A percentile compares a stretch with the other conserved stretches of the same genome.
phyloP scores from a whole-genome alignment of 2,113 vertebrate species.

The Romanogobio albipinnatus region DNA sequence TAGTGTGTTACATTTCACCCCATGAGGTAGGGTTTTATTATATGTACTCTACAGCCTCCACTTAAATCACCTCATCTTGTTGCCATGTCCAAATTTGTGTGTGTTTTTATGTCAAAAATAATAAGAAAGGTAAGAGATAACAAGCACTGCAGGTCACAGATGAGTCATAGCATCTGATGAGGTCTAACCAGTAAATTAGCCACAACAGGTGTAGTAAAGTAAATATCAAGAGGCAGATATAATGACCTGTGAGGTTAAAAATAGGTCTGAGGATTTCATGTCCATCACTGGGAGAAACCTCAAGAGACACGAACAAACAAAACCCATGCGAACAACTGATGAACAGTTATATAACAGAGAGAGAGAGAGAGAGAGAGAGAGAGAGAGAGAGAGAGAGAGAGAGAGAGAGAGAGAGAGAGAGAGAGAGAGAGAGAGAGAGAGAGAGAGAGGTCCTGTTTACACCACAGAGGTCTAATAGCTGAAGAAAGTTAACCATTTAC shows the following conservation, averaged over 20 bases:
- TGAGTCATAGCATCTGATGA: slow-evolving; percentile 26
- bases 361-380: too few species aligned
- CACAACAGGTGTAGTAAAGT: neutral
- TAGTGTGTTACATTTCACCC: slow-evolving; percentile 3
- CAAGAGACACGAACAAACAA: neutral
- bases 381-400: too few species aligned
- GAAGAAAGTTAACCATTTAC: neutral
- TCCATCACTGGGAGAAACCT: neutral
- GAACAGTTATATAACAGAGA: neutral
- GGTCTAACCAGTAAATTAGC: slow-evolving; percentile 3
- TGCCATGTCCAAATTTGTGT: slow-evolving; percentile 23
- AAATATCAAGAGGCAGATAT: slow-evolving; percentile 2
- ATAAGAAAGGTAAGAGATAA: neutral
- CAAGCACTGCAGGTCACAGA: slow-evolving; percentile 10
- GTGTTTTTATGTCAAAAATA: neutral
- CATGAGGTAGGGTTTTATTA: neutral
- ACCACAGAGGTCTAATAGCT: neutral
- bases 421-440: neutral
- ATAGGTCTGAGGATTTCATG: slow-evolving; percentile 3
- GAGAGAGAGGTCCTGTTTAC: too few species aligned
- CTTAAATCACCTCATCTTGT: slow-evolving; percentile 2
- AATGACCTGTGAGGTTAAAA: neutral
- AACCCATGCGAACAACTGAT: neutral
- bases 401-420: too few species aligned
- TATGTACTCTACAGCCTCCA: neutral